A percentile compares a stretch with the other conserved stretches of the same genome.
phyloP scores from a whole-genome alignment of 2,113 vertebrate genomes.

The Bagarius yarrelli region DNA sequence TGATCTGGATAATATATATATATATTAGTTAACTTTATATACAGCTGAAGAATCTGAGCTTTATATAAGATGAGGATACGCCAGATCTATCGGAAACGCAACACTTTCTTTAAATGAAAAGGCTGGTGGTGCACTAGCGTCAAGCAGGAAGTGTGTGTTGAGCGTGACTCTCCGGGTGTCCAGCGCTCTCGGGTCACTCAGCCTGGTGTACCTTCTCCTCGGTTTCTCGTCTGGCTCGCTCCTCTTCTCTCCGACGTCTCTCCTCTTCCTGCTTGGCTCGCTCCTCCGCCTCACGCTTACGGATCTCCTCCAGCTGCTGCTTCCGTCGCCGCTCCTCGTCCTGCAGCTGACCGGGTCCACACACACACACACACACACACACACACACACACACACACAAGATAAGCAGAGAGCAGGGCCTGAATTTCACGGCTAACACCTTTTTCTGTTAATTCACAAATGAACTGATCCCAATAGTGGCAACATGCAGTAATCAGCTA shows the following conservation, averaged over 20 bases:
- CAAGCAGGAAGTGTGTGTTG: background rate
- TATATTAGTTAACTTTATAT: too few species aligned
- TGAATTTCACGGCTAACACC: background rate
- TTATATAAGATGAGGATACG: too few species aligned
- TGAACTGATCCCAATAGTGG: background rate
- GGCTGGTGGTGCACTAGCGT: background rate
- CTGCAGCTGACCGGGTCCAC: constrained; percentile 80
- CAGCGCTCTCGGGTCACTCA: background rate
- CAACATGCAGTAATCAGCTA: background rate
- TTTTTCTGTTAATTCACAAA: background rate
- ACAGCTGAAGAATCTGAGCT: too few species aligned
- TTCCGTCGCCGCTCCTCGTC: constrained; percentile 93
- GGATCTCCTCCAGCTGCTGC: constrained; percentile 93
- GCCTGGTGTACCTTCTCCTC: constrained; percentile 87
- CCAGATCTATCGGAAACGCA: too few species aligned
- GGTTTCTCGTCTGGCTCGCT: constrained; percentile 80
- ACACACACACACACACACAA: background rate
- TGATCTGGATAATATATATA: too few species aligned
- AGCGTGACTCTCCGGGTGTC: background rate
- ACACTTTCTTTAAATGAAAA: background rate
- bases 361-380: constrained; percentile 28
- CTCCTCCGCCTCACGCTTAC: constrained; percentile 90
- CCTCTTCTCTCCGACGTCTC: constrained; percentile 86
- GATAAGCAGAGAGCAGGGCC: background rate
- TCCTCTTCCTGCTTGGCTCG: constrained; percentile 87